These are phyloP conservation scores for Scarus forsteni DNA, from an alignment of 2,797 vertebrate species.

Conservation along the genomic window DNA sequence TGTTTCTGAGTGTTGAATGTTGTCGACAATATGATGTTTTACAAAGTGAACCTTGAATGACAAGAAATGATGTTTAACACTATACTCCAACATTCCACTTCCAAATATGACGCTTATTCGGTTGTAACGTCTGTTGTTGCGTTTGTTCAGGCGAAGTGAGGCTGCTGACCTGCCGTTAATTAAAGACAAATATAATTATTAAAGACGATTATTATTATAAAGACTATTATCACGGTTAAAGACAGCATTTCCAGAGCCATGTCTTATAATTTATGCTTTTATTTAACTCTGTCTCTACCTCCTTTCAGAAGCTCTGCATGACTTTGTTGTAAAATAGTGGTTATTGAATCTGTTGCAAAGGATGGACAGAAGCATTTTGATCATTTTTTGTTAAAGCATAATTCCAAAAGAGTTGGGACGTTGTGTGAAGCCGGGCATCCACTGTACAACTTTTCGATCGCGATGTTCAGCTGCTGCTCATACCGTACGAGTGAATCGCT, in stretches of 20 bases:
- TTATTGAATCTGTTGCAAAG: constrained; percentile 37
- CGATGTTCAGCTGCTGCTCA: too few species aligned
- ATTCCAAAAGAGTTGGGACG: background rate
- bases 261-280: constrained; percentile 26
- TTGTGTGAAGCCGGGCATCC: too few species aligned
- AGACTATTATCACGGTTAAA: too few species aligned
- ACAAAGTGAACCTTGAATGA: constrained; percentile 64
- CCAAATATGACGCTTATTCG: constrained; percentile 51
- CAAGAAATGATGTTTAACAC: constrained; percentile 46
- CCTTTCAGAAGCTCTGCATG: constrained; percentile 63
- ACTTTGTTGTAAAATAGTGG: constrained; percentile 43
- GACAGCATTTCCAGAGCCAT: constrained; percentile 16
- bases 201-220: too few species aligned
- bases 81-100: constrained; percentile 72
- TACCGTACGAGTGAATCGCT: too few species aligned
- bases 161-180: constrained; percentile 56
- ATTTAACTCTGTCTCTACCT: constrained; percentile 30
- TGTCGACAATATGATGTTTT: constrained; percentile 71
- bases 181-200: too few species aligned
- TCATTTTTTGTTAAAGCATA: too few species aligned
- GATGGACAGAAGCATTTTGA: background rate
- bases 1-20: constrained; percentile 78
- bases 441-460: too few species aligned
- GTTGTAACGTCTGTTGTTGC: constrained; percentile 60
- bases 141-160: constrained; percentile 63